Base-by-base conservation (phyloP, 2,797 vertebrate species). In the Sebastes nivosus region DNA sequence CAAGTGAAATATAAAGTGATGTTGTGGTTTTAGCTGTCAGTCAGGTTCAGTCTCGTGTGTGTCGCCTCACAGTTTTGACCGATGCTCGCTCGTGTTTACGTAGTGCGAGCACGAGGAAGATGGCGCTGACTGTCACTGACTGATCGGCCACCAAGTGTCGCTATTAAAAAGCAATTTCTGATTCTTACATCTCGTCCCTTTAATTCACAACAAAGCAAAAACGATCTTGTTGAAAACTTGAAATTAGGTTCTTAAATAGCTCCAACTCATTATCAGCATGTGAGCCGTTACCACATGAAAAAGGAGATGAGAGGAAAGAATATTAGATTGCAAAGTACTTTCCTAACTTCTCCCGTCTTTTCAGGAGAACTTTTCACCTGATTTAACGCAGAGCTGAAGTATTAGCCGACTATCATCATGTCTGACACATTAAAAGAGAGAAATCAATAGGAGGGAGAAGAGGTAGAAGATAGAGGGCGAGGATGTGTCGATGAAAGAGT, bases 331-430 rank as follows among this genome's bases (percentile, higher is more conserved):
- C 22, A 20, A 65, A 77, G 59, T 36, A 20, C 76, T 80, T 65
- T 12, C 30, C 61, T n/a, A 42, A 70, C 72, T 71, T 85, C 52
- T 67, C 34, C 22, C 9, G 27, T n/a, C 59, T 59, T 65, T 60
- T 78, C 11, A 69, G 30, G 61, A 29, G 24, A 78, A 67, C 42
- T 46, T 69, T 77, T 67, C 67, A 67, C 59, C 79, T 71, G 63
- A 24, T 78, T 79, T 60, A 75, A 75, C 36, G 10, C 52, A 20
- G 38, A 46, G 75, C 57, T 78, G 1, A n/a, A 12, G 67, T 20
- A 13, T 61, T 50, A 73, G 59, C 69, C 67, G 29, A 22, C 42
- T 12, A 29, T 67, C 38, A 29, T 20, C 71, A 8, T 11, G 57
- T 67, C 27, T 34, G 64, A 69, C 58, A 80, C 57, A 67, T 61